Percentiles rank a stretch among this genome's conserved stretches.
These are phyloP conservation scores for Dexiosoma caninum DNA, from an alignment of 2,888 invertebrate species.

Conservation along the genomic window DNA sequence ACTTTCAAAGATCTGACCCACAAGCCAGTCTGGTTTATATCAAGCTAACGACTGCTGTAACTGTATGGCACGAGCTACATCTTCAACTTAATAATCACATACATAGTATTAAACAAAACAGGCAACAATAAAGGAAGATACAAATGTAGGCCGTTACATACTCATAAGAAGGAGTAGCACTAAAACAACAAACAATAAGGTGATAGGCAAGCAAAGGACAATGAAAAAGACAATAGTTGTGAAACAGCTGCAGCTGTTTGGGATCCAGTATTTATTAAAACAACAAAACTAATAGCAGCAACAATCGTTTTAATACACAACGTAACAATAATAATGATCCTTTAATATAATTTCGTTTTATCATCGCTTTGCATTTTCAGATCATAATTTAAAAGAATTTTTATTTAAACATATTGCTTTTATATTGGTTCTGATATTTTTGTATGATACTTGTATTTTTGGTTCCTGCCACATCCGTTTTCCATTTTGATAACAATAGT, in stretches of 20 bases:
- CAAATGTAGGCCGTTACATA: conserved; percentile 42
- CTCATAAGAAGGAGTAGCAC: background rate
- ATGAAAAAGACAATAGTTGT: conserved; percentile 25
- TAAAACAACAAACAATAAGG: conserved; percentile 3
- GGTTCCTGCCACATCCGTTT: conserved; percentile 57
- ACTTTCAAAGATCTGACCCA: no score
- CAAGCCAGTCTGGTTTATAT: background rate
- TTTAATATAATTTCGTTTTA: conserved; percentile 34
- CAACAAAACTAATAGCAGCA: conserved; percentile 31
- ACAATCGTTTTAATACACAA: conserved; percentile 25
- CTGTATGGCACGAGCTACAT: conserved; percentile 51
- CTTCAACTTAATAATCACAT: background rate
- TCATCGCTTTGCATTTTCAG: background rate
- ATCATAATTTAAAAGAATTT: conserved; percentile 19
- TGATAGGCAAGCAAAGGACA: background rate
- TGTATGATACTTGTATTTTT: conserved; percentile 25
- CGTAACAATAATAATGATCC: conserved; percentile 24
- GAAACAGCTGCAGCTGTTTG: conserved; percentile 65
- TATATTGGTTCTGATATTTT: conserved; percentile 6
- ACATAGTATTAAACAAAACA: conserved; percentile 23
- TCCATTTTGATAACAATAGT: conserved; percentile 13
- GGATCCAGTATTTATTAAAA: conserved; percentile 35
- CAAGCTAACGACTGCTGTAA: background rate
- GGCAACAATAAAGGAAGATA: conserved; percentile 24
- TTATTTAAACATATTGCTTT: conserved; percentile 20